A percentile compares a stretch with the other conserved stretches of the same genome.
phyloP scores from a whole-genome alignment of 2,888 invertebrate species.

The Dicyrtoma fusca region DNA sequence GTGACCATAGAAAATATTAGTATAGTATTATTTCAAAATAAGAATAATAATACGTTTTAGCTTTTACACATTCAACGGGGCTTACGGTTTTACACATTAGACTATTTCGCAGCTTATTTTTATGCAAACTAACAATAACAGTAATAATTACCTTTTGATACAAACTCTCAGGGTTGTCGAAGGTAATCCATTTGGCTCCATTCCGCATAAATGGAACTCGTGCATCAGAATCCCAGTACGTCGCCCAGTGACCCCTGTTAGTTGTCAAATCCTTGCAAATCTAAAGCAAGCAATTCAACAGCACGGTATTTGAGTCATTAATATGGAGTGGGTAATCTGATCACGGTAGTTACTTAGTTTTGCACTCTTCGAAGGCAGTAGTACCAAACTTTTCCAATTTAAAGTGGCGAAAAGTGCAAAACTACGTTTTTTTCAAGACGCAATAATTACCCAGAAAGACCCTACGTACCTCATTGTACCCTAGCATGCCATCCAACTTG shows the following conservation, averaged over 20 bases:
- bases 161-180: conserved; percentile 76
- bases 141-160: conserved; percentile 75
- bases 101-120: too few relatives aligned
- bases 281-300: conserved; percentile 59
- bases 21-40: too few relatives aligned
- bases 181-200: conserved; percentile 71
- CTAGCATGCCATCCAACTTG: conserved; percentile 79
- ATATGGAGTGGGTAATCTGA: too few relatives aligned
- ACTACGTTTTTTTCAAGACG: too few relatives aligned
- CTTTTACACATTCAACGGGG: too few relatives aligned
- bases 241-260: conserved; percentile 66
- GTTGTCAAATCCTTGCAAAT: conserved; percentile 68
- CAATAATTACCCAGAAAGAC: too few relatives aligned
- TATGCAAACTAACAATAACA: conserved; percentile 62
- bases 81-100: too few relatives aligned
- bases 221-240: conserved; percentile 70
- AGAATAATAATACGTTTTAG: too few relatives aligned
- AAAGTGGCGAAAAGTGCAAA: neutral
- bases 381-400: neutral
- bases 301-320: conserved; percentile 37
- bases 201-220: conserved; percentile 69
- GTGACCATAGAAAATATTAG: neutral
- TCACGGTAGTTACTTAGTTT: too few relatives aligned
- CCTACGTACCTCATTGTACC: conserved; percentile 76
- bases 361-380: too few relatives aligned